Conservation (phyloP, 2,888 invertebrate genomes). For the Dicycla oo region DNA sequence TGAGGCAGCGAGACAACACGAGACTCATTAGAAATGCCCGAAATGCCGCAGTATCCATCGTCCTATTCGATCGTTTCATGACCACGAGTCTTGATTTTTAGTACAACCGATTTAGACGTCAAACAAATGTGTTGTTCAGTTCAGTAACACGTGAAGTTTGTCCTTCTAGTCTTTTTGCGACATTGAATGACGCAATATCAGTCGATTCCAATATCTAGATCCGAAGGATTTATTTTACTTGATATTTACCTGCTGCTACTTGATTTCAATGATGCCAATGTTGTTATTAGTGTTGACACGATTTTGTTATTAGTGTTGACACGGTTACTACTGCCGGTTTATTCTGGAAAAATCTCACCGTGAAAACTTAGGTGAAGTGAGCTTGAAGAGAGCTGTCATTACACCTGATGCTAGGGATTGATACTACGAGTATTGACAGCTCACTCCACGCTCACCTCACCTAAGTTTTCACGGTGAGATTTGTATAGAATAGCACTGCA, state of each 20-base stretch:
- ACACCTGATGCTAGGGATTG: no score
- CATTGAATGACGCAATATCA: constrained; percentile 30
- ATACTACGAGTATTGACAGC: no score
- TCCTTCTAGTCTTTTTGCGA: not conserved
- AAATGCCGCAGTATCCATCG: not conserved
- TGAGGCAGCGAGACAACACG: not conserved
- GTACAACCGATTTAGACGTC: not conserved
- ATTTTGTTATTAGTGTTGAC: no score
- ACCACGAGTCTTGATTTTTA: not conserved
- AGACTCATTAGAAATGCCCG: not conserved
- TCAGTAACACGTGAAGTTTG: constrained; percentile 29
- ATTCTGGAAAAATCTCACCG: no score
- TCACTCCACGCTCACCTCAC: no score
- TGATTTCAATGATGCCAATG: no score
- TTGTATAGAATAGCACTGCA: no score
- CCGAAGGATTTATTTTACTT: not conserved
- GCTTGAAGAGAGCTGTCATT: no score
- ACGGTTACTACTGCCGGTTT: no score
- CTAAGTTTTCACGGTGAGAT: no score
- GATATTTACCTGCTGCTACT: not conserved
- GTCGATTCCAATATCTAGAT: constrained; percentile 16
- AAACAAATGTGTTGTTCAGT: not conserved
- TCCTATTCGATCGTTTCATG: not conserved
- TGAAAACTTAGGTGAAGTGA: no score
- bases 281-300: no score